These are phyloP conservation scores for Periophthalmodon schlosseri DNA, from an alignment of 2,113 vertebrate species.

Conservation along the genomic window DNA sequence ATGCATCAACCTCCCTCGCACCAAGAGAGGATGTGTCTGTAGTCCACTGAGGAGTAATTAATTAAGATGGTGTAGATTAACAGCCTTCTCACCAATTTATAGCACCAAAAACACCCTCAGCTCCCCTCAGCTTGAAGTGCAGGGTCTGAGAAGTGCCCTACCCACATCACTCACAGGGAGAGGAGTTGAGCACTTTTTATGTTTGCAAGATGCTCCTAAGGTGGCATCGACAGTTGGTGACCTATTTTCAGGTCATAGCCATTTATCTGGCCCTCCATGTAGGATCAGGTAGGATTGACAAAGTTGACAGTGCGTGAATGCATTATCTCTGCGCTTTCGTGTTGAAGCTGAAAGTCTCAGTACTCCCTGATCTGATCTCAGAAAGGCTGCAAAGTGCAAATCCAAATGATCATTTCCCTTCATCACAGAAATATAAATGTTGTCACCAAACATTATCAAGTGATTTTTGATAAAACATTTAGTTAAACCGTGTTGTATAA, in stretches of 20 bases:
- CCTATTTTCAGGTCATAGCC: constrained; percentile 60
- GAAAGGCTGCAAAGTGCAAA: constrained; percentile 33
- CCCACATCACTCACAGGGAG: constrained; percentile 46
- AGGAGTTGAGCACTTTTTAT: constrained; percentile 56
- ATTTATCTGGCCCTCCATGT: constrained; percentile 21
- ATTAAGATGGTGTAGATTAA: constrained; percentile 45
- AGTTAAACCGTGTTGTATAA: constrained; percentile 38
- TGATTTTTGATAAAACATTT: constrained; percentile 47
- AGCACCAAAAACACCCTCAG: constrained; percentile 52
- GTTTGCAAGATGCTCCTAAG: constrained; percentile 39
- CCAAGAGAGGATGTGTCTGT: constrained; percentile 52
- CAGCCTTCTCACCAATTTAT: constrained; percentile 52
- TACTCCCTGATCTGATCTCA: constrained; percentile 38
- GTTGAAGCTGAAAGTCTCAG: constrained; percentile 35
- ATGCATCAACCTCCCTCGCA: constrained; percentile 62
- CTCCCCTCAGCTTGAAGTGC: constrained; percentile 26
- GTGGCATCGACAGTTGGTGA: constrained; percentile 6
- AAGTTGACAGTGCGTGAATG: constrained; percentile 29
- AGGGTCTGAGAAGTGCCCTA: constrained; percentile 49
- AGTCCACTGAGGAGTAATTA: constrained; percentile 54
- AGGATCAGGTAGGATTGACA: constrained; percentile 31
- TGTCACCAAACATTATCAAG: constrained; percentile 40
- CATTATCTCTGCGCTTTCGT: constrained; percentile 29
- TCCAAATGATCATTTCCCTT: constrained; percentile 38
- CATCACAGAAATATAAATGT: constrained; percentile 37